Percentiles rank a stretch among this genome's conserved stretches.
phyloP scores from a whole-genome alignment of 2,113 vertebrate genomes.

The Rostratula benghalensis region DNA sequence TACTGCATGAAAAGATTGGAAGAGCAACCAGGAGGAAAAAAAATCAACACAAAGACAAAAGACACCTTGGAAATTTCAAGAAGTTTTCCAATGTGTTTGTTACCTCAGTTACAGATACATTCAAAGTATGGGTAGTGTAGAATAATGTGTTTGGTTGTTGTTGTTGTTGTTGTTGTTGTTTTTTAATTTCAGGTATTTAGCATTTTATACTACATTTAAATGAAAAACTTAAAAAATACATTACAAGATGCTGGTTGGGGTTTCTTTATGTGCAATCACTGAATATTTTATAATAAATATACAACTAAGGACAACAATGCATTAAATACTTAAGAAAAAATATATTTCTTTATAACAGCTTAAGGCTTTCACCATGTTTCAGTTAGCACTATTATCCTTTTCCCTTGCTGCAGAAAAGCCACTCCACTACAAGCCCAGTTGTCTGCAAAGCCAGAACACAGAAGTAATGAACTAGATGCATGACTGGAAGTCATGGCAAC shows the following conservation, averaged over 20 bases:
- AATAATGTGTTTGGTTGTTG: neutral
- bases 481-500: constrained; percentile 27
- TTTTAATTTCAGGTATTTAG: neutral
- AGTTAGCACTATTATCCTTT: neutral
- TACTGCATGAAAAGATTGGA: constrained; percentile 42
- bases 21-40: neutral
- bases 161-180: neutral
- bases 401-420: neutral
- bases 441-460: neutral
- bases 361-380: neutral
- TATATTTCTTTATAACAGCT: neutral
- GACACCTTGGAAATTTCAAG: neutral
- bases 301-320: neutral
- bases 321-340: neutral
- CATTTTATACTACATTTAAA: neutral
- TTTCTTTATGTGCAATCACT: neutral
- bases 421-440: neutral
- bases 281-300: neutral
- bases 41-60: neutral
- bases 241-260: neutral
- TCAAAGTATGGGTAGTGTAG: neutral
- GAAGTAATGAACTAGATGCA: neutral
- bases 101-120: neutral
- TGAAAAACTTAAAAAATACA: neutral
- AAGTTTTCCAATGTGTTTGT: neutral